A percentile compares a stretch with the other conserved stretches of the same genome.
Evolutionary conservation across 30 jellyfish, hydroid and myxozoan genomes (phyloP).

Genomic region (Nemopilema nomurai): DNA sequence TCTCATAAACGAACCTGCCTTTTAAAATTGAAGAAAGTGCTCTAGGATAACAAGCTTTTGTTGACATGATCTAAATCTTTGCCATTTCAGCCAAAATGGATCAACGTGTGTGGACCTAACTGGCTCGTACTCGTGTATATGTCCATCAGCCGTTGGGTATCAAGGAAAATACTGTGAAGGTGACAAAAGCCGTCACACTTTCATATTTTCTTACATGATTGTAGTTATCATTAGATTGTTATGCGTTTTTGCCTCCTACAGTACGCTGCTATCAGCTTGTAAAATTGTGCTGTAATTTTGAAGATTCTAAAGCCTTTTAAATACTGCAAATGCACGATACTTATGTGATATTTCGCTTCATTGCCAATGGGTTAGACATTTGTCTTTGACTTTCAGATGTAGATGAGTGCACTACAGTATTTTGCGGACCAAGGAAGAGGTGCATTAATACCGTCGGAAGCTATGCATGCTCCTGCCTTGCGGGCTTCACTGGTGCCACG

Average conservation of each 20-base stretch:
- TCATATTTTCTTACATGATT: neutral
- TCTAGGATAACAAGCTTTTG: too few relatives aligned
- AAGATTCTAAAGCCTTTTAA: too few relatives aligned
- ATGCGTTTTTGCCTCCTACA: too few relatives aligned
- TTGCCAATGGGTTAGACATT: too few relatives aligned
- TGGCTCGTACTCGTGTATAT: constrained; percentile 40
- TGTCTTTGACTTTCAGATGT: constrained; percentile 44
- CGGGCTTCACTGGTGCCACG: constrained; percentile 57
- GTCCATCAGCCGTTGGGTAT: constrained; percentile 37
- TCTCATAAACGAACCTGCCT: too few relatives aligned
- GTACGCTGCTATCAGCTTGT: too few relatives aligned
- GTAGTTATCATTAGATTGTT: neutral
- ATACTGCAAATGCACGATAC: too few relatives aligned
- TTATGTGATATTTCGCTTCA: too few relatives aligned
- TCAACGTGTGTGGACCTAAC: constrained; percentile 48
- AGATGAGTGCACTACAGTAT: constrained; percentile 50
- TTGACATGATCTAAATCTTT: too few relatives aligned
- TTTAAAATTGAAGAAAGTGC: too few relatives aligned
- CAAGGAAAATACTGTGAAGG: constrained; percentile 58
- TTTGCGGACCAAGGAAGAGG: constrained; percentile 38
- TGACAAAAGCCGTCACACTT: neutral
- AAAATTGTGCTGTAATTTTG: too few relatives aligned
- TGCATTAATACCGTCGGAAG: constrained; percentile 70
- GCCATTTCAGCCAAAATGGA: constrained; percentile 42
- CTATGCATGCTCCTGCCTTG: constrained; percentile 52